These are phyloP conservation scores for Arenaria interpres DNA, from an alignment of 2,113 vertebrate species.

Conservation along the genomic window DNA sequence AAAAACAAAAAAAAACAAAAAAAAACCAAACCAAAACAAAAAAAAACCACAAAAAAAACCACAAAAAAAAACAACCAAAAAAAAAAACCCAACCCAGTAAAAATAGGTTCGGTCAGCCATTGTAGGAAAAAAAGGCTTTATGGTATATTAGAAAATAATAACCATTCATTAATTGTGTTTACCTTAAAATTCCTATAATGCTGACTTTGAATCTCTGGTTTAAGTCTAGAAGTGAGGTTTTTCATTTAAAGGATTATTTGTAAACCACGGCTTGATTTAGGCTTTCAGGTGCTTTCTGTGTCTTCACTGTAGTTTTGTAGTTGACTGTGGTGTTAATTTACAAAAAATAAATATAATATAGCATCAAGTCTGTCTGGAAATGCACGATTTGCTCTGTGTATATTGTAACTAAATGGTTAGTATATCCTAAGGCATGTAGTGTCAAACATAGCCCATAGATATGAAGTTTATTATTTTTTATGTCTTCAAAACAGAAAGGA, in stretches of 20 bases:
- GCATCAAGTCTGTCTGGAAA: constrained; percentile 51
- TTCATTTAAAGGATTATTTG: constrained; percentile 73
- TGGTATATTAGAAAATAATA: constrained; percentile 72
- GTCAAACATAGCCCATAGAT: constrained; percentile 69
- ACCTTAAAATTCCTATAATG: constrained; percentile 75
- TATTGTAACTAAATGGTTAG: constrained; percentile 59
- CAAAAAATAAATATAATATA: constrained; percentile 72
- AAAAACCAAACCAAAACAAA: background rate
- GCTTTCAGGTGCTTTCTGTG: constrained; percentile 70
- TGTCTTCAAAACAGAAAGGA: constrained; percentile 52
- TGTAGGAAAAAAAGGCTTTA: constrained; percentile 71
- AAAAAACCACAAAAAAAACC: too few species aligned
- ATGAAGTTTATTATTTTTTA: constrained; percentile 25
- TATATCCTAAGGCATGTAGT: constrained; percentile 80
- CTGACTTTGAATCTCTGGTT: constrained; percentile 76
- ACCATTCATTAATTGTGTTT: constrained; percentile 70
- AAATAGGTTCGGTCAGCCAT: constrained; percentile 70
- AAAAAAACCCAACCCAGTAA: background rate
- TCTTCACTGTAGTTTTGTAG: constrained; percentile 77
- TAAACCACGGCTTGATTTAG: constrained; percentile 76
- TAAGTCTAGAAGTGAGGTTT: constrained; percentile 76
- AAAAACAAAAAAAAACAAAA: background rate
- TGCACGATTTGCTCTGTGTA: constrained; percentile 57
- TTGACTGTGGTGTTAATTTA: constrained; percentile 74
- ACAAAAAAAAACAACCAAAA: background rate